phyloP scores from a whole-genome alignment of 2,113 vertebrate species.

The Ondatra zibethicus region DNA sequence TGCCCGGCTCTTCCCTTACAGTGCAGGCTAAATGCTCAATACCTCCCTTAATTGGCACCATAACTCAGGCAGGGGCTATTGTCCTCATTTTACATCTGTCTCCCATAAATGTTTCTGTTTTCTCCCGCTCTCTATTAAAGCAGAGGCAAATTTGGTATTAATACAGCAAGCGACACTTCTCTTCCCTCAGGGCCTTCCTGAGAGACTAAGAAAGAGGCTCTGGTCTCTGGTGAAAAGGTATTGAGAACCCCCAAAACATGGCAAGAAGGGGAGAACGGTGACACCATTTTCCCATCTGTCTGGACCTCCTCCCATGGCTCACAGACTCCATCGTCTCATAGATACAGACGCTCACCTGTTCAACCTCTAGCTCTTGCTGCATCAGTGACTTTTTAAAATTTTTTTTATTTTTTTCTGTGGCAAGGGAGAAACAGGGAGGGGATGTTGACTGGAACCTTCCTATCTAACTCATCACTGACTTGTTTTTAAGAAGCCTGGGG shows the following conservation, averaged over 20 bases:
- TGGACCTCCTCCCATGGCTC: neutral
- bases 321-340: neutral
- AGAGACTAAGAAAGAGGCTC: neutral
- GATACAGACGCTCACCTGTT: too few relatives aligned
- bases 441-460: neutral
- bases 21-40: neutral
- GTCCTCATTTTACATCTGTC: neutral
- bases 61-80: neutral
- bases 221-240: neutral
- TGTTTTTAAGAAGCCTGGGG: neutral
- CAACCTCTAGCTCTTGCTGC: neutral
- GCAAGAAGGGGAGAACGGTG: neutral
- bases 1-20: neutral
- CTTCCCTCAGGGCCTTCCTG: neutral
- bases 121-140: neutral
- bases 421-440: neutral
- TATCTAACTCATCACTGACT: neutral
- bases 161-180: neutral
- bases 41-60: neutral
- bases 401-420: neutral
- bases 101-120: neutral
- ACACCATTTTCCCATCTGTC: neutral
- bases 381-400: too few relatives aligned
- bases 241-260: neutral
- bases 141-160: neutral